These are phyloP conservation scores for Eumacrocentrus americanus DNA, from an alignment of 2,888 invertebrate genomes.

Conservation along the genomic window DNA sequence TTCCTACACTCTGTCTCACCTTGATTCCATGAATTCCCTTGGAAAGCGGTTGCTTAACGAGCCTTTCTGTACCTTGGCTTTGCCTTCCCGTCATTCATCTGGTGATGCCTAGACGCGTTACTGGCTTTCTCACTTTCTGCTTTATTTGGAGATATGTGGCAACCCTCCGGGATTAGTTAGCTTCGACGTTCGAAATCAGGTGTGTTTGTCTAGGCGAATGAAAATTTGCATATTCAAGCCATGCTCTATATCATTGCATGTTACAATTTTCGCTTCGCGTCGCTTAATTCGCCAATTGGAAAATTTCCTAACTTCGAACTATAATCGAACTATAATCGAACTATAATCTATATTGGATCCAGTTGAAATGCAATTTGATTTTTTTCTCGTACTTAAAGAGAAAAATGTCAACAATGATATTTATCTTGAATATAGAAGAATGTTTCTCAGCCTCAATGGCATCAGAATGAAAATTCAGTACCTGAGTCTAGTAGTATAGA, in stretches of 20 bases:
- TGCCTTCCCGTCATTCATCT: conserved; percentile 27
- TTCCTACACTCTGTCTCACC: conserved; percentile 10
- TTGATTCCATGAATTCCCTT: conserved; percentile 13
- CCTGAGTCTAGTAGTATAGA: conserved; percentile 42
- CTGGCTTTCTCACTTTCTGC: conserved; percentile 5
- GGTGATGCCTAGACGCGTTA: conserved; percentile 1
- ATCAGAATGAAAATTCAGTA: conserved; percentile 60
- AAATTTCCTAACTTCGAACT: too few species aligned
- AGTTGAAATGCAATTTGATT: not conserved
- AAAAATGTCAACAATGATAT: not conserved
- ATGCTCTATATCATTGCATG: not conserved
- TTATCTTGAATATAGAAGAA: conserved; percentile 12
- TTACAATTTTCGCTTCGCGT: too few species aligned
- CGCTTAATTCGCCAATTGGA: too few species aligned
- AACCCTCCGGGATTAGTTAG: conserved; percentile 13
- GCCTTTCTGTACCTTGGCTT: conserved; percentile 39
- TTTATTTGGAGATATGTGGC: not conserved
- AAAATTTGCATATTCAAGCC: conserved; percentile 15
- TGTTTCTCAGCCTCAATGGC: conserved; percentile 24
- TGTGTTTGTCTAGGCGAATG: not conserved
- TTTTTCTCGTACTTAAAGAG: too few species aligned
- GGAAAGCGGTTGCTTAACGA: conserved; percentile 47
- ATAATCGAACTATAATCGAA: too few species aligned
- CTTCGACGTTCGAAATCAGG: not conserved
- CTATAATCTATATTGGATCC: too few species aligned